A percentile compares a stretch with the other conserved stretches of the same genome.
phyloP scores from a whole-genome alignment of 2,113 vertebrate genomes.

The Candoia aspera region DNA sequence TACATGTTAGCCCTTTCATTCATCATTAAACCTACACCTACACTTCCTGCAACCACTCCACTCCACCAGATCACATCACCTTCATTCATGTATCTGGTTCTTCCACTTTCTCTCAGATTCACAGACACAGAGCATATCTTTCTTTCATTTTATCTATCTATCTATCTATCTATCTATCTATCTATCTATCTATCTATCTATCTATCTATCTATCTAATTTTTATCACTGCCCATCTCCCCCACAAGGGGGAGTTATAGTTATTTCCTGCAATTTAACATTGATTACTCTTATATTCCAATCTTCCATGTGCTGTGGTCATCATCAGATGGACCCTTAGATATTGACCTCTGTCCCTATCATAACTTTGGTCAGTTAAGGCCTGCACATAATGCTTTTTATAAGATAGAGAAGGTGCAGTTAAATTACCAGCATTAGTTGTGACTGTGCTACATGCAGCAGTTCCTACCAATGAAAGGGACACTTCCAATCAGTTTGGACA shows the following conservation, averaged over 20 bases:
- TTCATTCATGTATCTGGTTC: not conserved
- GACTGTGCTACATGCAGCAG: not conserved
- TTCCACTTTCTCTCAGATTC: not conserved
- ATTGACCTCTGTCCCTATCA: not conserved
- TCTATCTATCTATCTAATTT: too few relatives aligned
- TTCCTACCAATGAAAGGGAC: not conserved
- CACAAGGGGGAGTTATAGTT: too few relatives aligned
- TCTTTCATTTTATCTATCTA: not conserved
- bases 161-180: too few relatives aligned
- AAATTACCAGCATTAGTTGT: not conserved
- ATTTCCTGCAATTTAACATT: not conserved
- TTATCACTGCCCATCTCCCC: too few relatives aligned
- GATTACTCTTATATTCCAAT: not conserved
- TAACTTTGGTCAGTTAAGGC: not conserved
- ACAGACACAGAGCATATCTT: not conserved
- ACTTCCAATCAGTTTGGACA: not conserved
- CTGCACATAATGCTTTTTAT: not conserved
- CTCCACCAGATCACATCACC: not conserved
- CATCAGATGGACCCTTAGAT: not conserved
- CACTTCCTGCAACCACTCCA: not conserved
- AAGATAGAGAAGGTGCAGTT: not conserved
- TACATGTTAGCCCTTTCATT: too few relatives aligned
- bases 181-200: too few relatives aligned
- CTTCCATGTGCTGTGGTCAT: not conserved
- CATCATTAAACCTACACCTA: not conserved